Conservation (phyloP, 2,888 invertebrate genomes). For the Achlya flavicornis region DNA sequence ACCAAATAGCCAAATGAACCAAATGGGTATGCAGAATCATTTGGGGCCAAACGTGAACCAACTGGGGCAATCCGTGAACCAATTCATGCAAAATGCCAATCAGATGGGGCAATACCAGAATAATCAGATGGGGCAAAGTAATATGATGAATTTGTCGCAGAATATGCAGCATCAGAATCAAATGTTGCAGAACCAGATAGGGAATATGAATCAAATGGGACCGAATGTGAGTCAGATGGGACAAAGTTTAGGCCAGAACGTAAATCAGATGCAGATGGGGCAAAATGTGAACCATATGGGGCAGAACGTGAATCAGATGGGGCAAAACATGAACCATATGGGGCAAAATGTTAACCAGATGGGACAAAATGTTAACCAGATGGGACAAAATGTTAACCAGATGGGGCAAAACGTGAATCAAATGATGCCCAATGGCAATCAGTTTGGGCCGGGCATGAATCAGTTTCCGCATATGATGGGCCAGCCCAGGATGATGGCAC, state of each 20-base stretch:
- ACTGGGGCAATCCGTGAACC: conserved; percentile 35
- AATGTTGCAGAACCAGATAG: conserved; percentile 31
- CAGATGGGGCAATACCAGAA: conserved; percentile 46
- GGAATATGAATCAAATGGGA: conserved; percentile 37
- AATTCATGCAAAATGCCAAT: conserved; percentile 37
- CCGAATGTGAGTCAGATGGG: conserved; percentile 42
- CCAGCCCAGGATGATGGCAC: conserved; percentile 69
- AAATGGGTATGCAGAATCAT: conserved; percentile 47
- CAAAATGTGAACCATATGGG: conserved; percentile 49
- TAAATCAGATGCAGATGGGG: conserved; percentile 33
- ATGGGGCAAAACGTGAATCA: conserved; percentile 24
- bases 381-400: conserved; percentile 41
- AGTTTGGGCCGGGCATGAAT: conserved; percentile 62
- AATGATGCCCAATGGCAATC: conserved; percentile 66
- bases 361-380: conserved; percentile 41
- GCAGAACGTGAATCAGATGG: conserved; percentile 44
- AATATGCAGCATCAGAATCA: conserved; percentile 33
- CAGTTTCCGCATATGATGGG: conserved; percentile 70
- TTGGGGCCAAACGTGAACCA: conserved; percentile 34
- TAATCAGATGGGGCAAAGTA: conserved; percentile 46
- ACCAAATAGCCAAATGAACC: conserved; percentile 39
- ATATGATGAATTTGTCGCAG: conserved; percentile 39
- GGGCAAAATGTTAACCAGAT: conserved; percentile 50
- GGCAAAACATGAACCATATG: conserved; percentile 46
- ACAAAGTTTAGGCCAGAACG: conserved; percentile 41